Percentiles rank a stretch among this genome's conserved stretches.
These are phyloP conservation scores for Hapalemur alaotrensis DNA, from an alignment of 2,797 vertebrate genomes.

Conservation along the genomic window DNA sequence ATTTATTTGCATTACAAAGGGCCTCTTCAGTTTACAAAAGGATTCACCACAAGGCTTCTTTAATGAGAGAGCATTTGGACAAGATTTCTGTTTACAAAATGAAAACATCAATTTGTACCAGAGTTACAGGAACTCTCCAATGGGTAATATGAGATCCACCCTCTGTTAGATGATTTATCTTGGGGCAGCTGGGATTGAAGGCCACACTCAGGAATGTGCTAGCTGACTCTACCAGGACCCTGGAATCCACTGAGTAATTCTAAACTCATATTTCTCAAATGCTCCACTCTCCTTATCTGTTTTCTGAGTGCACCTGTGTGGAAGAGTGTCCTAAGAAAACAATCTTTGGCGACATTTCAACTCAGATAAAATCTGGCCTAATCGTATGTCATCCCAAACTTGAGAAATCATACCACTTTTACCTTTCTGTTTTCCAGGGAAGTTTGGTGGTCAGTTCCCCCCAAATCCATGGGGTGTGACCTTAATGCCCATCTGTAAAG, in stretches of 20 bases:
- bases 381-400: not conserved
- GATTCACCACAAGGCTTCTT: conserved; percentile 21
- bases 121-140: not conserved
- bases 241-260: conserved; percentile 24
- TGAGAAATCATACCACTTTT: not conserved
- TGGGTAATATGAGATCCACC: not conserved
- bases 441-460: not conserved
- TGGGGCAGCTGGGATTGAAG: not conserved
- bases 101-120: conserved; percentile 38
- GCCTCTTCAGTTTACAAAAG: not conserved
- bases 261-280: not conserved
- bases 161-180: not conserved
- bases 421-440: not conserved
- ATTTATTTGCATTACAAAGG: conserved; percentile 52
- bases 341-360: not conserved
- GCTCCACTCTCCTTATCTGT: not conserved
- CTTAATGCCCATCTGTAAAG: not conserved
- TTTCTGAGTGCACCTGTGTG: not conserved
- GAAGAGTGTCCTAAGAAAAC: not conserved
- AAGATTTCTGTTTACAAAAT: conserved; percentile 47
- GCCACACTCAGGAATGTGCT: not conserved
- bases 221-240: not conserved
- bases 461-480: not conserved
- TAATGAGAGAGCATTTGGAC: conserved; percentile 39
- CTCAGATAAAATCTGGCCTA: not conserved